These are phyloP conservation scores for Argyrosomus japonicus DNA, from an alignment of 2,113 vertebrate genomes.

Conservation along the genomic window DNA sequence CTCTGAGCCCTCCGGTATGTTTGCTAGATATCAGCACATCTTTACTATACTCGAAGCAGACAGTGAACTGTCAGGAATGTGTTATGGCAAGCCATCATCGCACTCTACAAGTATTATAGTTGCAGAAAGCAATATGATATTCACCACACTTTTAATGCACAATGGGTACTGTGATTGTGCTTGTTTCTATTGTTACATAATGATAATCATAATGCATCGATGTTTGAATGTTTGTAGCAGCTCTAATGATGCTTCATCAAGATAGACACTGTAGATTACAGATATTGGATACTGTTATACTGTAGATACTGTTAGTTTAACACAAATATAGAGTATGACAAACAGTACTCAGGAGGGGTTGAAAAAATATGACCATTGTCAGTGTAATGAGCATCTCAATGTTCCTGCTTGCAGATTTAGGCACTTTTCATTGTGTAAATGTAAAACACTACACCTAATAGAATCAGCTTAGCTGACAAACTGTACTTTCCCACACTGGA, in stretches of 20 bases:
- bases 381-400: slow-evolving; percentile 30
- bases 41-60: slow-evolving; percentile 32
- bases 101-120: neutral
- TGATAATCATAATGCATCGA: neutral
- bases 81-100: slow-evolving; percentile 4
- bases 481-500: slow-evolving; percentile 56
- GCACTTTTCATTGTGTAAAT: slow-evolving; percentile 64
- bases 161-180: neutral
- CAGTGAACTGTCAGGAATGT: slow-evolving; percentile 27
- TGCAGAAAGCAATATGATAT: neutral
- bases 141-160: neutral
- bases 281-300: neutral
- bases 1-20: slow-evolving; percentile 34
- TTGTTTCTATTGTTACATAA: neutral
- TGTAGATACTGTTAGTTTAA: neutral
- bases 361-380: slow-evolving; percentile 22
- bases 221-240: neutral
- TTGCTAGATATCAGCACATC: slow-evolving; percentile 33
- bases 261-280: neutral
- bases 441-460: slow-evolving; percentile 70
- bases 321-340: slow-evolving; percentile 12
- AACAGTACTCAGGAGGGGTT: neutral
- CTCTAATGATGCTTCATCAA: neutral
- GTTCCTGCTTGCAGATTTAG: slow-evolving; percentile 30
- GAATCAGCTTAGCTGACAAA: slow-evolving; percentile 67